phyloP scores from a whole-genome alignment of 2,888 invertebrate genomes.

The Metalampra italica region DNA sequence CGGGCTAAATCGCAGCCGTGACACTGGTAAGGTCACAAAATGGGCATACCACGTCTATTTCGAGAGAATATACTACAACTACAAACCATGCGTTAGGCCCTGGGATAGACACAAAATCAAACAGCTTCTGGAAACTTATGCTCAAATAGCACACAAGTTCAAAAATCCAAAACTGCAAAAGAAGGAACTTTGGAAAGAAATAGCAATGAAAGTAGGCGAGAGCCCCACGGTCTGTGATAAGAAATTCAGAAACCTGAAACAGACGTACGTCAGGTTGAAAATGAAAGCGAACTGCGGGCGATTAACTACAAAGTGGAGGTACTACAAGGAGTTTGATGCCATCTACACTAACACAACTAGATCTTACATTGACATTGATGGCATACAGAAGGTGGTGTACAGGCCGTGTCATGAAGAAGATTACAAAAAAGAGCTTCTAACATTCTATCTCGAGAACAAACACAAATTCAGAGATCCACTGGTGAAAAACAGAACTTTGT shows the following conservation, averaged over 20 bases:
- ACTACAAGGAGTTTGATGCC: conserved; percentile 59
- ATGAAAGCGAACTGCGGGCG: conserved; percentile 43
- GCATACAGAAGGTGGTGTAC: conserved; percentile 19
- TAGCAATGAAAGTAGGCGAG: conserved; percentile 19
- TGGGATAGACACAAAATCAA: conserved; percentile 59
- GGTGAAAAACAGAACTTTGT: conserved; percentile 55
- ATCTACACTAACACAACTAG: conserved; percentile 33
- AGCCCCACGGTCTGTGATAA: conserved; percentile 35
- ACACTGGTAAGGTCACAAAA: conserved; percentile 52
- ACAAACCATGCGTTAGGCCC: conserved; percentile 43
- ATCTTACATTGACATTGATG: conserved; percentile 17
- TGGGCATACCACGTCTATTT: conserved; percentile 66
- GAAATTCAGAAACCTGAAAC: conserved; percentile 67
- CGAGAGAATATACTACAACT: conserved; percentile 62
- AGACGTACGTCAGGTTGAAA: conserved; percentile 59
- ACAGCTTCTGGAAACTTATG: conserved; percentile 50
- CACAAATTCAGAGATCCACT: conserved; percentile 55
- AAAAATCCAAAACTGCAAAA: conserved; percentile 57
- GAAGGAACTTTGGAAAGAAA: conserved; percentile 42
- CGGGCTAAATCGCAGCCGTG: conserved; percentile 48
- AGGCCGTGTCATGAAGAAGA: conserved; percentile 38
- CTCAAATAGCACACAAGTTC: conserved; percentile 57
- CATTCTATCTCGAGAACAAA: conserved; percentile 58
- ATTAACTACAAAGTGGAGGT: conserved; percentile 57
- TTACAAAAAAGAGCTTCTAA: conserved; percentile 54